Conservation (phyloP, 2,888 invertebrate genomes). For the Holacanthella duospinosa region DNA sequence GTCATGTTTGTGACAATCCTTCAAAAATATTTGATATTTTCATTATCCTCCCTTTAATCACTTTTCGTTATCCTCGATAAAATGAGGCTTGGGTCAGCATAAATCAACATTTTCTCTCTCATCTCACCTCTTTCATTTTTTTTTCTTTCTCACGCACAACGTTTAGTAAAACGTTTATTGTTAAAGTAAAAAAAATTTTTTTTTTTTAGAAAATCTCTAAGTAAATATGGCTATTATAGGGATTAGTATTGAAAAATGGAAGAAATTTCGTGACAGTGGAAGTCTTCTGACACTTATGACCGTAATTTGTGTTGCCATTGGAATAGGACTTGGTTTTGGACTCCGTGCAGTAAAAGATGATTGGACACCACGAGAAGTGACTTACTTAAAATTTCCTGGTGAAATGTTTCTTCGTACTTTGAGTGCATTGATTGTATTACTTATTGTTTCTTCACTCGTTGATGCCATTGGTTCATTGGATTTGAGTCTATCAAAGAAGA, state of each 20-base stretch:
- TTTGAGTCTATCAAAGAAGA: constrained; percentile 78
- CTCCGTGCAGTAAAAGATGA: constrained; percentile 46
- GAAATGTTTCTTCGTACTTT: constrained; percentile 92
- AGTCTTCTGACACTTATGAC: constrained; percentile 74
- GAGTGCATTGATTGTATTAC: constrained; percentile 85
- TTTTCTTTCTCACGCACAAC: too few species aligned
- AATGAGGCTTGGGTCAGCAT: too few species aligned
- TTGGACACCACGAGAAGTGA: constrained; percentile 72
- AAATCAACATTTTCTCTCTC: too few species aligned
- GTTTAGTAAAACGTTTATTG: too few species aligned
- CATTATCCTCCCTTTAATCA: too few species aligned
- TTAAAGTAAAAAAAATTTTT: too few species aligned
- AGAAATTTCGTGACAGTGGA: constrained; percentile 39
- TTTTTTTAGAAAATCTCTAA: too few species aligned
- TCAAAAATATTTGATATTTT: too few species aligned
- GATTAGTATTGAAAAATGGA: background rate
- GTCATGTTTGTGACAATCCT: too few species aligned
- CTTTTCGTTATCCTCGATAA: too few species aligned
- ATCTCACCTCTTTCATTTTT: too few species aligned
- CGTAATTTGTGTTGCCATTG: constrained; percentile 64
- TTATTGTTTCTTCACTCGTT: constrained; percentile 79
- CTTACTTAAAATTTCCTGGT: constrained; percentile 90
- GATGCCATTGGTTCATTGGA: constrained; percentile 87
- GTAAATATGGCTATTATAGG: too few species aligned
- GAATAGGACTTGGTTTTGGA: constrained; percentile 61